phyloP scores from a whole-genome alignment of 2,888 invertebrate species.

The Eulithis prunata region DNA sequence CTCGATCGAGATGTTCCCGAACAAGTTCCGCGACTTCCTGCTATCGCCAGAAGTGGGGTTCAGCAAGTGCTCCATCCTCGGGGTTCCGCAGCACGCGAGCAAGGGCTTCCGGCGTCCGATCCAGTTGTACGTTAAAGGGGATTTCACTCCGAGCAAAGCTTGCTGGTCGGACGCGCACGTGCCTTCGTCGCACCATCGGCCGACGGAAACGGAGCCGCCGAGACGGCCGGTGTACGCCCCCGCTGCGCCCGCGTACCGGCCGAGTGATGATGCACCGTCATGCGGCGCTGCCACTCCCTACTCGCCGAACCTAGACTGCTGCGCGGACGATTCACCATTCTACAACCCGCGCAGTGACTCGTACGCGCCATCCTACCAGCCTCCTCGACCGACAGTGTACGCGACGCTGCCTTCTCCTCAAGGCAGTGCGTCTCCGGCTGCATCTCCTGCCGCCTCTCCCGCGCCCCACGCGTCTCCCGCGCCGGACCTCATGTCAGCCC shows the following conservation, averaged over 20 bases:
- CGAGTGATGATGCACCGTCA: constrained; percentile 80
- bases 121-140: constrained; percentile 87
- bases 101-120: constrained; percentile 96
- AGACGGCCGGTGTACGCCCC: constrained; percentile 81
- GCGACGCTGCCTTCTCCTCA: constrained; percentile 78
- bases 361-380: constrained; percentile 80
- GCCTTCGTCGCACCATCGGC: constrained; percentile 85
- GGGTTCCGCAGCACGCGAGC: constrained; percentile 91
- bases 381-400: constrained; percentile 79
- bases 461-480: constrained; percentile 63
- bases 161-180: constrained; percentile 87
- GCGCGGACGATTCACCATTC: constrained; percentile 79
- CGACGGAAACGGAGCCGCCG: constrained; percentile 81
- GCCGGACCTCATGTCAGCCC: constrained; percentile 57
- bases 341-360: constrained; percentile 81
- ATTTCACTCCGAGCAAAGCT: constrained; percentile 86
- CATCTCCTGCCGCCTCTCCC: constrained; percentile 72
- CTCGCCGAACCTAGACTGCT: constrained; percentile 76
- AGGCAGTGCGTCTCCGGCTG: constrained; percentile 71
- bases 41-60: constrained; percentile 96
- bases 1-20: constrained; percentile 94
- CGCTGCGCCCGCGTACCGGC: constrained; percentile 74
- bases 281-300: constrained; percentile 81
- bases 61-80: constrained; percentile 93
- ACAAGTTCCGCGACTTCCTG: constrained; percentile 96